A percentile compares a stretch with the other conserved stretches of the same genome.
Conservation (phyloP, 2,797 vertebrate species). For the Cossypha caffra region DNA sequence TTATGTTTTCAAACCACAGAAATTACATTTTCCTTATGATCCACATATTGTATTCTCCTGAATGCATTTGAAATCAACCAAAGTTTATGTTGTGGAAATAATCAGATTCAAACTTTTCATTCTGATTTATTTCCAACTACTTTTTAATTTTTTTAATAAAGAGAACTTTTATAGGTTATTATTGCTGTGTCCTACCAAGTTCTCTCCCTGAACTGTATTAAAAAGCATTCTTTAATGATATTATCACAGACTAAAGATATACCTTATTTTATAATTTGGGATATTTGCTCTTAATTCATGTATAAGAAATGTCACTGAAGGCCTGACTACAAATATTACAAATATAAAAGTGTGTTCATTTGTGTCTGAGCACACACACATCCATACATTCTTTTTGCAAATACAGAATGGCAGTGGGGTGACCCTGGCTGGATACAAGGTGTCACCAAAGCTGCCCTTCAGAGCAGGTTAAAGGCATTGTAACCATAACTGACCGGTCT, state of each 20-base stretch:
- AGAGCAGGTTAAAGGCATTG: neutral
- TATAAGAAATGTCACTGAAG: neutral
- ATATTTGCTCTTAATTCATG: neutral
- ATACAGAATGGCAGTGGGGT: neutral
- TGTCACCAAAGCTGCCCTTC: neutral
- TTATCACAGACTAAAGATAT: neutral
- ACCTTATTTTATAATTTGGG: neutral
- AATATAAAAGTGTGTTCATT: neutral
- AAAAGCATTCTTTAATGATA: neutral
- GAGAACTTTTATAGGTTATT: neutral
- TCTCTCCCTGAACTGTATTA: neutral
- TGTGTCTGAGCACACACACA: neutral
- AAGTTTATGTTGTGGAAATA: neutral
- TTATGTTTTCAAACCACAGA: neutral
- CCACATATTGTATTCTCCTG: neutral
- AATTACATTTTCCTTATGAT: neutral
- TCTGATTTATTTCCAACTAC: neutral
- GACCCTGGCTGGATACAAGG: neutral
- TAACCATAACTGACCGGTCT: neutral
- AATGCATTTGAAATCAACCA: neutral
- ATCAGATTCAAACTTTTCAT: neutral
- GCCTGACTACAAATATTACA: neutral
- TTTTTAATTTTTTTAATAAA: neutral
- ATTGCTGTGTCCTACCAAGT: neutral
- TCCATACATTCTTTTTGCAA: fast-evolving